Conservation (phyloP, 2,113 vertebrate genomes). For the Thamnaconus septentrionalis region DNA sequence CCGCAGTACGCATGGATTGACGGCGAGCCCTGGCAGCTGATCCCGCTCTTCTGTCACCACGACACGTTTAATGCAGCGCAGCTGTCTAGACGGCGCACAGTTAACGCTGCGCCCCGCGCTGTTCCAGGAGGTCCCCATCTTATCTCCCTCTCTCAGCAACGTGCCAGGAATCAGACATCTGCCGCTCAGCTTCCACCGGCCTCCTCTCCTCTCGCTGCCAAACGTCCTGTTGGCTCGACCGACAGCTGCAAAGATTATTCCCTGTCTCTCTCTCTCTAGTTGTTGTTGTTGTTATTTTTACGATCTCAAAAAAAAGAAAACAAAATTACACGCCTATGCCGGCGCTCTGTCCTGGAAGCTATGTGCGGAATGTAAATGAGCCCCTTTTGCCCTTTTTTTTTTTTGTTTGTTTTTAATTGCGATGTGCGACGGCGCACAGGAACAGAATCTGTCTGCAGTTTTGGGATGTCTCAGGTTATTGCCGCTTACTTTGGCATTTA, state of each 20-base stretch:
- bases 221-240: not conserved
- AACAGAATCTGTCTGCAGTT: slow-evolving; percentile 19
- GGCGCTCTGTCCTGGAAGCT: too few relatives aligned
- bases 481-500: slow-evolving; percentile 35
- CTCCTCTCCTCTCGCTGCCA: slow-evolving; percentile 1
- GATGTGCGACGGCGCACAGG: too few relatives aligned
- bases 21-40: slow-evolving; percentile 13
- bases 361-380: too few relatives aligned
- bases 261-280: not conserved
- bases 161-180: slow-evolving; percentile 57
- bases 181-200: slow-evolving; percentile 53
- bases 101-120: slow-evolving; percentile 26
- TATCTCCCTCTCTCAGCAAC: slow-evolving; percentile 26
- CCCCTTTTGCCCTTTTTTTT: too few relatives aligned
- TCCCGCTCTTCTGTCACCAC: slow-evolving; percentile 21
- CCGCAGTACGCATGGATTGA: too few relatives aligned
- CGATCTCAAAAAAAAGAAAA: too few relatives aligned
- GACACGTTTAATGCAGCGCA: slow-evolving; percentile 40
- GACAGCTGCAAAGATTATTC: not conserved
- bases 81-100: slow-evolving; percentile 53
- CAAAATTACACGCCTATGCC: too few relatives aligned
- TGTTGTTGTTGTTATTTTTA: too few relatives aligned
- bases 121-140: slow-evolving; percentile 33
- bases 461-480: slow-evolving; percentile 28
- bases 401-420: too few relatives aligned